A percentile compares a stretch with the other conserved stretches of the same genome.
phyloP scores from a whole-genome alignment of 1,140 invertebrate species.

The Brachionus rotundiformis region DNA sequence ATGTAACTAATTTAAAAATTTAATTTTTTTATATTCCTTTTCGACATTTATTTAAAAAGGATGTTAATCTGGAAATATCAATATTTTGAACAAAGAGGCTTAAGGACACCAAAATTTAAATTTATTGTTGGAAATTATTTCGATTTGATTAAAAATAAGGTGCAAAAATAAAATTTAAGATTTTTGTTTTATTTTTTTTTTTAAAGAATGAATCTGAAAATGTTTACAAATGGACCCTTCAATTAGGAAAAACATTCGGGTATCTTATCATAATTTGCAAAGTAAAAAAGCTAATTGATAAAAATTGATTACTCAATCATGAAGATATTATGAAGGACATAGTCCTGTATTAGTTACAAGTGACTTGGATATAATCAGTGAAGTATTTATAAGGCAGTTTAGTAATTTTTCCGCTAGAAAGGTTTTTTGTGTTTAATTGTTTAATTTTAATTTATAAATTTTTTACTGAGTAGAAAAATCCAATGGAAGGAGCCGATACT shows the following conservation, averaged over 20 bases:
- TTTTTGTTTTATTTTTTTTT: background rate
- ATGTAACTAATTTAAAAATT: background rate
- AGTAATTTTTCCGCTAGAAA: slow-evolving; percentile 64
- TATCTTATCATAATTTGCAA: too few species aligned
- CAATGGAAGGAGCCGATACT: background rate
- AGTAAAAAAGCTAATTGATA: too few species aligned
- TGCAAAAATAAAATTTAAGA: too few species aligned
- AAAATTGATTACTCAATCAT: too few species aligned
- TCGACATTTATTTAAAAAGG: background rate
- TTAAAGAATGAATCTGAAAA: background rate
- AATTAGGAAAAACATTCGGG: slow-evolving; percentile 64
- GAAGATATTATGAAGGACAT: slow-evolving; percentile 60
- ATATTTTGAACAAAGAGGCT: background rate
- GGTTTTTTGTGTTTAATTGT: slow-evolving; percentile 54
- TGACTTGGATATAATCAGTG: slow-evolving; percentile 61
- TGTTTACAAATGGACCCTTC: slow-evolving; percentile 58
- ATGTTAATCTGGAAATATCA: background rate
- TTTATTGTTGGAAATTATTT: background rate
- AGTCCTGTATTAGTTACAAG: slow-evolving; percentile 62
- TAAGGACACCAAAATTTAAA: background rate
- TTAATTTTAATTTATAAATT: background rate
- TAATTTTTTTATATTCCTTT: background rate
- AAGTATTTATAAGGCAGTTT: slow-evolving; percentile 65
- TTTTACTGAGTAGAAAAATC: background rate
- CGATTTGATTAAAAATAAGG: background rate